phyloP scores from a whole-genome alignment of 1,140 invertebrate species.

The Drosophila elegans region DNA sequence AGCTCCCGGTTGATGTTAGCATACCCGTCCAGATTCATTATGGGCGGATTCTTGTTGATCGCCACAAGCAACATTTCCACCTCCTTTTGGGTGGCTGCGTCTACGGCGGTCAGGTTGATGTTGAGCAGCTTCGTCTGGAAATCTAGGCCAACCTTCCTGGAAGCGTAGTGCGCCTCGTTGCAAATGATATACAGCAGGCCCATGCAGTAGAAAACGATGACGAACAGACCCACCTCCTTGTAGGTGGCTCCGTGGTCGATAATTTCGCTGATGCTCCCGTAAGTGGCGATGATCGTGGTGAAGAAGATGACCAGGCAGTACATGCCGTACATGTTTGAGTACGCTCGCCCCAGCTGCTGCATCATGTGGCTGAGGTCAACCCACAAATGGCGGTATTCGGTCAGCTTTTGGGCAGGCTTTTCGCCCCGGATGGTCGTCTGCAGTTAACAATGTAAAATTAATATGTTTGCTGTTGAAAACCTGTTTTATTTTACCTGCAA shows the following conservation, averaged over 20 bases:
- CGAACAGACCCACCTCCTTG: slow-evolving; percentile 89
- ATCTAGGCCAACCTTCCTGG: slow-evolving; percentile 88
- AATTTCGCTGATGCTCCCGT: slow-evolving; percentile 89
- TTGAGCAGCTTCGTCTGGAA: slow-evolving; percentile 88
- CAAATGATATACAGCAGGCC: slow-evolving; percentile 88
- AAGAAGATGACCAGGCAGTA: slow-evolving; percentile 89
- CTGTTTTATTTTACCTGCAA: slow-evolving; percentile 54
- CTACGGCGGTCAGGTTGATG: slow-evolving; percentile 87
- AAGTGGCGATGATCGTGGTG: slow-evolving; percentile 89
- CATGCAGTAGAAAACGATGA: slow-evolving; percentile 89
- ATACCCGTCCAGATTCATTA: slow-evolving; percentile 89
- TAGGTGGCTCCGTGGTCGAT: slow-evolving; percentile 89
- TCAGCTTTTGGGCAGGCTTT: slow-evolving; percentile 87
- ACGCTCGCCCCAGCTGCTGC: slow-evolving; percentile 89
- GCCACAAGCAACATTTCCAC: slow-evolving; percentile 90
- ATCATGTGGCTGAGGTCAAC: slow-evolving; percentile 90
- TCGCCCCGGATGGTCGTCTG: slow-evolving; percentile 87
- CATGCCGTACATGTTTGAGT: slow-evolving; percentile 90
- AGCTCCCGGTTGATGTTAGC: slow-evolving; percentile 89
- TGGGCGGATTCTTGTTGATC: slow-evolving; percentile 89
- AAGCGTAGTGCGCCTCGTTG: slow-evolving; percentile 89
- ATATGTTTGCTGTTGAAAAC: not conserved
- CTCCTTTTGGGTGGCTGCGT: slow-evolving; percentile 87
- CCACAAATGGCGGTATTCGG: slow-evolving; percentile 88
- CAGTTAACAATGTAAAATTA: not conserved